phyloP scores from a whole-genome alignment of 2,113 vertebrate genomes.

The Xenotilapia longispinis region DNA sequence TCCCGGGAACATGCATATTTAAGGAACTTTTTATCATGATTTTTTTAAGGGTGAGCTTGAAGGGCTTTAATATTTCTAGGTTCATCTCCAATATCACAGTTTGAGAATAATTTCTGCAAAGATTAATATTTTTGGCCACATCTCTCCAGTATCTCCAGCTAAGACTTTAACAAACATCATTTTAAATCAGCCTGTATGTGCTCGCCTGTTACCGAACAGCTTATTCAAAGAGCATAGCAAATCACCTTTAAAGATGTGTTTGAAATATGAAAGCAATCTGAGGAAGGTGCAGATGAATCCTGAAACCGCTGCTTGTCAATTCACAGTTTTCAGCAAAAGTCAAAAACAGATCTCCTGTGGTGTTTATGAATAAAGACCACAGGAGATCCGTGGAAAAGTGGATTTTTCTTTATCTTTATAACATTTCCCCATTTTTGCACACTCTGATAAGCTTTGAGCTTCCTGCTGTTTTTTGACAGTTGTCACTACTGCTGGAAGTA shows the following conservation, averaged over 20 bases:
- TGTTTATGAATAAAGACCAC: background rate
- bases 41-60: background rate
- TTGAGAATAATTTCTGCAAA: background rate
- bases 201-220: background rate
- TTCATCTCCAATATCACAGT: background rate
- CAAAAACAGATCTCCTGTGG: background rate
- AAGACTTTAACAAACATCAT: background rate
- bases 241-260: background rate
- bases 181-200: background rate
- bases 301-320: background rate
- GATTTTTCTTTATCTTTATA: background rate
- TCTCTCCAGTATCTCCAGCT: background rate
- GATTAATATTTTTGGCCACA: background rate
- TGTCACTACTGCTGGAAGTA: background rate
- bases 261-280: background rate
- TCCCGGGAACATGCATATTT: background rate
- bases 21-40: background rate
- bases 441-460: background rate
- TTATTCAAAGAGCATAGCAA: background rate
- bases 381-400: background rate
- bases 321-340: background rate
- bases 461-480: background rate
- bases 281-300: background rate
- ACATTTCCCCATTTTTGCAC: background rate
- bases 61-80: background rate